A percentile compares a stretch with the other conserved stretches of the same genome.
phyloP scores from a whole-genome alignment of 1,140 invertebrate species.

The Plectrocnemia conspersa region DNA sequence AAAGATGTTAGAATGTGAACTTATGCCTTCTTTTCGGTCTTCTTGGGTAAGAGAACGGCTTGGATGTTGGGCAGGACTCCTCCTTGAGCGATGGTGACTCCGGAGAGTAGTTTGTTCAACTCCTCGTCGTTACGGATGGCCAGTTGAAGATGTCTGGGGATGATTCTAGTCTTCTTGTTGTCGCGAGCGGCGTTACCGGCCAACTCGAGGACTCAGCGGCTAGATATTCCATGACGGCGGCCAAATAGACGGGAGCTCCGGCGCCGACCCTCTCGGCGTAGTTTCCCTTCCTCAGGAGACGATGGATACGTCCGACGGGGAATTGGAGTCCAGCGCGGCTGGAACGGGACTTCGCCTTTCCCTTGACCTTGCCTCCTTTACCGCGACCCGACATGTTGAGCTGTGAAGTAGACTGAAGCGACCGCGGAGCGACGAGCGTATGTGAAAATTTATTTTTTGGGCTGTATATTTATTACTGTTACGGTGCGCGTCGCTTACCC shows the following conservation, averaged over 20 bases:
- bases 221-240: conserved; percentile 59
- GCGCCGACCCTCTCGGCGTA: conserved; percentile 66
- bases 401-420: conserved; percentile 7
- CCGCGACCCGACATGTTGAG: conserved; percentile 36
- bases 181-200: conserved; percentile 69
- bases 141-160: conserved; percentile 64
- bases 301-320: conserved; percentile 66
- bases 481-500: not conserved
- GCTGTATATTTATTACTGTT: not conserved
- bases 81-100: conserved; percentile 70
- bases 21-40: conserved; percentile 43
- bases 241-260: conserved; percentile 65
- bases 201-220: conserved; percentile 72
- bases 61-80: conserved; percentile 77
- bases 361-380: conserved; percentile 60
- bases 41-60: conserved; percentile 55
- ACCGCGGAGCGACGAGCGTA: not conserved
- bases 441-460: not conserved
- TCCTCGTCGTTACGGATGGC: conserved; percentile 72
- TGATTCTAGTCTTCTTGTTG: conserved; percentile 54
- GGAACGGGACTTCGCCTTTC: conserved; percentile 58
- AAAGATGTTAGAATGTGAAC: too few species aligned
- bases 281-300: conserved; percentile 64
- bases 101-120: conserved; percentile 62
- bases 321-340: conserved; percentile 64